Conservation (phyloP, 1,140 invertebrate genomes). For the Pissodes strobi region DNA sequence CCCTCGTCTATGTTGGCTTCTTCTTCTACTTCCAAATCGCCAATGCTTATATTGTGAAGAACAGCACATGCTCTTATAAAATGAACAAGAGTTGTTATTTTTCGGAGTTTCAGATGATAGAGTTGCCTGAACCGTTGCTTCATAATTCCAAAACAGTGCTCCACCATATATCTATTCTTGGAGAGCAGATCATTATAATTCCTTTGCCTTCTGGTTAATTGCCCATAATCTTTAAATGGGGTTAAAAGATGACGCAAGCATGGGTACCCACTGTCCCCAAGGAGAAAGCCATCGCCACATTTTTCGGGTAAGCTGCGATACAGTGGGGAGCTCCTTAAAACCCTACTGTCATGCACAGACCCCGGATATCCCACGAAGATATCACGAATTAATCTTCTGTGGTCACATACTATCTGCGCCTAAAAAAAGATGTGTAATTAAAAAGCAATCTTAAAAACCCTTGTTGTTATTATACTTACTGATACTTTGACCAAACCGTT, state of each 20-base stretch:
- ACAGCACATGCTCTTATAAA: too few species aligned
- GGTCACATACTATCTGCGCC: background rate
- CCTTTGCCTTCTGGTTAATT: background rate
- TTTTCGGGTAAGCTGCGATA: background rate
- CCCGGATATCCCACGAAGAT: too few species aligned
- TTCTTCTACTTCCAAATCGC: background rate
- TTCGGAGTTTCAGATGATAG: conserved; percentile 38
- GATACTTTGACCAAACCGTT: too few species aligned
- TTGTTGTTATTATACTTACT: too few species aligned
- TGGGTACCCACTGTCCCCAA: background rate
- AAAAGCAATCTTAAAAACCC: too few species aligned
- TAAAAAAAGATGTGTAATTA: background rate
- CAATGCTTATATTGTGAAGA: conserved; percentile 12
- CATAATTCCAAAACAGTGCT: background rate
- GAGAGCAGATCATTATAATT: background rate
- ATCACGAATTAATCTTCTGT: background rate
- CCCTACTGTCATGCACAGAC: too few species aligned
- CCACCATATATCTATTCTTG: background rate
- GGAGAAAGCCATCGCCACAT: background rate
- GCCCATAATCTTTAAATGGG: background rate
- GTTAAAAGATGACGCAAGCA: background rate
- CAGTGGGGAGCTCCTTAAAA: background rate
- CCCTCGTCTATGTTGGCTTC: background rate
- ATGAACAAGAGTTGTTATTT: conserved; percentile 23
- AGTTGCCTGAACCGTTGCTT: too few species aligned